Conservation (phyloP, 2,113 vertebrate species). For the Cnemophilus loriae region DNA sequence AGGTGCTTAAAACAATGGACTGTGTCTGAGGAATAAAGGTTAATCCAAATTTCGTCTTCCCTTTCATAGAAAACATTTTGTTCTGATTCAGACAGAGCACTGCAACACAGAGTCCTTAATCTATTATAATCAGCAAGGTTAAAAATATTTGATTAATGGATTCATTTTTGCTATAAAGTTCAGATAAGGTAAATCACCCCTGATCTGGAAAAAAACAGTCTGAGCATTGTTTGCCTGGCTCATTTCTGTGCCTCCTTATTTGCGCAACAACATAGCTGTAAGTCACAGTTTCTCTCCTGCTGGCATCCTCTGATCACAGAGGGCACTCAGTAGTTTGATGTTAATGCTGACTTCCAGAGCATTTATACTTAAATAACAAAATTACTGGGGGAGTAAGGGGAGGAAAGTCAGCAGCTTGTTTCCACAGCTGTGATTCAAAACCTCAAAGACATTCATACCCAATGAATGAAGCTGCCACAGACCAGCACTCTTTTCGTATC, state of each 20-base stretch:
- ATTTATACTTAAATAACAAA: neutral
- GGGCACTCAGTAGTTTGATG: neutral
- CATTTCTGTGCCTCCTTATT: neutral
- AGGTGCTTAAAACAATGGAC: neutral
- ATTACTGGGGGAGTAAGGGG: neutral
- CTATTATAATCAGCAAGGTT: neutral
- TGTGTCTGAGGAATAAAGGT: neutral
- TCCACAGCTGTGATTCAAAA: conserved; percentile 35
- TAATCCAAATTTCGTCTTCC: neutral
- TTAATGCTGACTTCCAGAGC: neutral
- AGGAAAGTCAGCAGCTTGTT: conserved; percentile 25
- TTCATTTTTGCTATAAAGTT: neutral
- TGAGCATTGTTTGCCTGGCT: neutral
- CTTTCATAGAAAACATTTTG: neutral
- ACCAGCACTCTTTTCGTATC: neutral
- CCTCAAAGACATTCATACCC: neutral
- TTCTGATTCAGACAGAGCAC: neutral
- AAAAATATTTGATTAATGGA: neutral
- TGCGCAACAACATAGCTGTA: neutral
- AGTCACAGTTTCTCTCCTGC: neutral
- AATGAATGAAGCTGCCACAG: neutral
- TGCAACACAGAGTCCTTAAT: neutral
- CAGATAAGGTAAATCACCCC: neutral
- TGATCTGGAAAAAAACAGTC: neutral
- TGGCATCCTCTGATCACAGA: neutral